Evolutionary conservation across 2,888 invertebrate species (phyloP).

Genomic region (Nesidiocoris tenuis): DNA sequence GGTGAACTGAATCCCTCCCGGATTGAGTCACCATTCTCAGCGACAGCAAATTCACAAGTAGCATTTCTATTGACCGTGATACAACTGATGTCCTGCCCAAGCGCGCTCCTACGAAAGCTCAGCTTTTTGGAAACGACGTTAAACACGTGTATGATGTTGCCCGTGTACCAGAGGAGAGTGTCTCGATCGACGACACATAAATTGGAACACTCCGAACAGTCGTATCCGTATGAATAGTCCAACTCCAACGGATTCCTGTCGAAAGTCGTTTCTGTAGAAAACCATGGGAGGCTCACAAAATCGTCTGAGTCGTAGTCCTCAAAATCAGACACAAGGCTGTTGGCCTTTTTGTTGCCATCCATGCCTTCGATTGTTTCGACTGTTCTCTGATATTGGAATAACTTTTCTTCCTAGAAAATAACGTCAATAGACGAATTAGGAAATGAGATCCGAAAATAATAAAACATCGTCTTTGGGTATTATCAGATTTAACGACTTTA

Average conservation of each 20-base stretch:
- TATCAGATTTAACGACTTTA: too few species aligned
- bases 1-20: neutral
- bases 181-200: constrained; percentile 72
- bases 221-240: constrained; percentile 76
- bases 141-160: constrained; percentile 77
- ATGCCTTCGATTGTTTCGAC: neutral
- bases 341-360: neutral
- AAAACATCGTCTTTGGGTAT: neutral
- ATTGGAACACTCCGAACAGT: constrained; percentile 78
- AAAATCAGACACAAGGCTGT: too few species aligned
- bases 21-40: neutral
- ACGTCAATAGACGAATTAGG: too few species aligned
- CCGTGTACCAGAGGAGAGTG: constrained; percentile 75
- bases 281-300: constrained; percentile 5
- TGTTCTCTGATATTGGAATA: too few species aligned
- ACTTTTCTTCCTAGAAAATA: too few species aligned
- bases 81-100: constrained; percentile 81
- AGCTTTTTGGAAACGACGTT: constrained; percentile 66
- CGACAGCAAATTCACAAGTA: constrained; percentile 8
- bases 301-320: neutral
- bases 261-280: neutral
- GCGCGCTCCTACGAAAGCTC: constrained; percentile 70
- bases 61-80: constrained; percentile 62
- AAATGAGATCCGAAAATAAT: neutral
- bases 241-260: constrained; percentile 14